Conservation (phyloP, 2,113 vertebrate genomes). For the Corythornis vintsioides region DNA sequence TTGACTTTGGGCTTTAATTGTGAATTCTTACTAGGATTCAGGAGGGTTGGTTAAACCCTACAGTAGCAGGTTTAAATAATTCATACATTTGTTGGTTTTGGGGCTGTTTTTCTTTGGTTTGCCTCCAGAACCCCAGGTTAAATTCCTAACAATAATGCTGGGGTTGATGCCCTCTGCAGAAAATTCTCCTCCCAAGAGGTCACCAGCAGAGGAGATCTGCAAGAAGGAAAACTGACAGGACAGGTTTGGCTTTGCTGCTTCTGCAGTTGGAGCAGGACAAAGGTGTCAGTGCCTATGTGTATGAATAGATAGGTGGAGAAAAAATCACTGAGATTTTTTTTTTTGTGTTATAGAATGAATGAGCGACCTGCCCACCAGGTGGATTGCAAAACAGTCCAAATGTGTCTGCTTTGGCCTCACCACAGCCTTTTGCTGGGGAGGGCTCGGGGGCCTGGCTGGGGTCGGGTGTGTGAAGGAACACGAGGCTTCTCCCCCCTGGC, state of each 20-base stretch:
- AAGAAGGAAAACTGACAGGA: not conserved
- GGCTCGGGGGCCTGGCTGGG: accelerated
- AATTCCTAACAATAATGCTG: not conserved
- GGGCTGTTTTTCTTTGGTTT: not conserved
- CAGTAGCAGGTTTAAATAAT: not conserved
- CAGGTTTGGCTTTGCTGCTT: not conserved
- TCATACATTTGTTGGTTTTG: not conserved
- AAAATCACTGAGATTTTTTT: not conserved
- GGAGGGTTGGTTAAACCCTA: not conserved
- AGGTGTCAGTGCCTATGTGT: accelerated
- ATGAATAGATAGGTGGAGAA: not conserved
- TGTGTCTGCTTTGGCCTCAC: not conserved
- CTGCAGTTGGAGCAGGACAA: not conserved
- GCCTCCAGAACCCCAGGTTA: not conserved
- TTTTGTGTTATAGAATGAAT: not conserved
- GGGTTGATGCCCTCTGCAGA: not conserved
- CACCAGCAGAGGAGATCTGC: not conserved
- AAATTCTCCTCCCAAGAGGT: not conserved
- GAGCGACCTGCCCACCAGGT: not conserved
- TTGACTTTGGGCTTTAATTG: not conserved
- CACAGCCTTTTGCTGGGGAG: not conserved
- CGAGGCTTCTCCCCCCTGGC: accelerated
- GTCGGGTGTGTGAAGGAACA: not conserved
- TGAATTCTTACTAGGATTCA: not conserved
- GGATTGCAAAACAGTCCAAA: not conserved